Base-by-base conservation (phyloP, 2,797 vertebrate species). In the Callimico goeldii region DNA sequence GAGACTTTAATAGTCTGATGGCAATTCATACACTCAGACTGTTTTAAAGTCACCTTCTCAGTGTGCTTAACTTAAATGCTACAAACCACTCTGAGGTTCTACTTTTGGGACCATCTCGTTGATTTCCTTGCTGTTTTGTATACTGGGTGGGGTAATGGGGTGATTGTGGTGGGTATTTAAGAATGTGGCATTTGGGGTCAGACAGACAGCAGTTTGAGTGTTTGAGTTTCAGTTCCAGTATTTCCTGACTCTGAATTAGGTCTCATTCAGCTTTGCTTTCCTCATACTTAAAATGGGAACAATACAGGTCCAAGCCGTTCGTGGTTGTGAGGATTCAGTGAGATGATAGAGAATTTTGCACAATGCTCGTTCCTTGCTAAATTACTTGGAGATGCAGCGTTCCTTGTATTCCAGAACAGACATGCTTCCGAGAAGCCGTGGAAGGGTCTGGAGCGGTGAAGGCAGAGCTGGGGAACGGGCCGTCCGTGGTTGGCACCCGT, bases 31-130 rank as follows among this genome's bases (percentile, higher is more conserved):
- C 26, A 61, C 41, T 55, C 36, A 58, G 91, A 50, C 15, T 20
- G 33, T 75, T 90, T 82, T 84, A 90, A 87, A 96, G 89, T 70
- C 81, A 87, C 70, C 82, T 94, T 95, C 95, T 88, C 75, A 14
- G 67, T 4, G 2, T 55, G 43, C 87, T 73, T 67, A n/a, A 22
- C 28, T 58, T 57, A 9, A 77, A 30, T 50, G n/a, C n/a, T 24
- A 19, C 11, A 61, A 87, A 77, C 41, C 13, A 5, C 41, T 70
- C 52, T 88, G 50, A 70, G 80, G n/a, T 43, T 28, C 15, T 72
- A 26, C 20, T 86, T 72, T 82, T 7, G 79, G 73, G 70, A n/a
- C 2, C 17, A 13, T 61, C 20, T 58, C 13, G 33, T 64, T n/a
- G 55, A 57, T 55, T 82, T 89, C 20, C 33, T 81, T n/a, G 36